Conservation (phyloP, 2,888 invertebrate species). For the Lycocerus yunnanus region DNA sequence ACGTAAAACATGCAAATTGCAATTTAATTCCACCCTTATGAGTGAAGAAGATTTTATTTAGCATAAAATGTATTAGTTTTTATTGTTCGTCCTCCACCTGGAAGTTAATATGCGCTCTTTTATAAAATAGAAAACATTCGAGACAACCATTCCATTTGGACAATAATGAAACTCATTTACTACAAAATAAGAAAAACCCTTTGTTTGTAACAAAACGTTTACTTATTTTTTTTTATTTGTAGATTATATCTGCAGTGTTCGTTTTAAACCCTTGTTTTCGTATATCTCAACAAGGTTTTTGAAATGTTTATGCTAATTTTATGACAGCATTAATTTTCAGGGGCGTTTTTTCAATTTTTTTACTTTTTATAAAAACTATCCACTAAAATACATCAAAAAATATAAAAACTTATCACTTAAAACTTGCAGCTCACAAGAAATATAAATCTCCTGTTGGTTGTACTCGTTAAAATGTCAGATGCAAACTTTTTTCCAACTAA, state of each 20-base stretch:
- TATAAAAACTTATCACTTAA: not conserved
- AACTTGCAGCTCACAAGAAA: not conserved
- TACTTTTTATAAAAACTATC: not conserved
- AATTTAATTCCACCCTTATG: not conserved
- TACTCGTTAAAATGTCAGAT: not conserved
- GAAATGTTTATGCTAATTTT: not conserved
- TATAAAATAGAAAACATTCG: slow-evolving; percentile 5
- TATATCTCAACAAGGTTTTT: not conserved
- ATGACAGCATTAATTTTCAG: not conserved
- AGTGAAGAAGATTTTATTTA: not conserved
- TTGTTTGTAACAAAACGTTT: slow-evolving; percentile 8
- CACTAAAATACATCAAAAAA: not conserved
- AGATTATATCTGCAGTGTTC: not conserved
- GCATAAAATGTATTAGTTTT: not conserved
- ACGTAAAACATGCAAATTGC: not conserved
- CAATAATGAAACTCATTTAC: slow-evolving; percentile 17
- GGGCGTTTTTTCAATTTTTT: not conserved
- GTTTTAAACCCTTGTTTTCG: not conserved
- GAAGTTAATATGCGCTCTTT: slow-evolving; percentile 7
- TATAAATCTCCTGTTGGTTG: not conserved
- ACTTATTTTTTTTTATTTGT: not conserved
- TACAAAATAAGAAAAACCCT: slow-evolving; percentile 9
- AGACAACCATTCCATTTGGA: slow-evolving; percentile 15
- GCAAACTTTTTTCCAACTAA: not conserved
- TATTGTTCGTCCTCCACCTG: slow-evolving; percentile 10